phyloP scores from a whole-genome alignment of 2,113 vertebrate species.

The Crotalus helleri region DNA sequence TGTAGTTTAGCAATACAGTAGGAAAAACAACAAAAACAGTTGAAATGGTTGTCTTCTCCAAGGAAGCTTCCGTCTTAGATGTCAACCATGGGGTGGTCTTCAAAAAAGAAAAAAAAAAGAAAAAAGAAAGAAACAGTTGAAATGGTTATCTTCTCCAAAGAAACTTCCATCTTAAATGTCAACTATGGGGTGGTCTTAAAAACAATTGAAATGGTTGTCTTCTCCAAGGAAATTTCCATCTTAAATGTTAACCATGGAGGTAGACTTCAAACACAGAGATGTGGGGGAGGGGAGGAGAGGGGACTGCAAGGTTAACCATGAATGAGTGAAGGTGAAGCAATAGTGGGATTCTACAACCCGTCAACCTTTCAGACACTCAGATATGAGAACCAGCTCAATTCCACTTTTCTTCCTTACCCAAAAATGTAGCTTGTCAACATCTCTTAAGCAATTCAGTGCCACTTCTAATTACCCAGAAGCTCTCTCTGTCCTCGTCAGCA shows the following conservation, averaged over 20 bases:
- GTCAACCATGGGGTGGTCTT: background rate
- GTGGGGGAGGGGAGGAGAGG: too few relatives aligned
- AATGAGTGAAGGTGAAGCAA: background rate
- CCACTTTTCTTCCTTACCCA: fast-evolving
- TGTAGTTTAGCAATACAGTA: background rate
- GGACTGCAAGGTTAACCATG: background rate
- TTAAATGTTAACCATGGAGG: background rate
- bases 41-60: background rate
- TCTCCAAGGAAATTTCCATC: background rate
- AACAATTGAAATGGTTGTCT: too few relatives aligned
- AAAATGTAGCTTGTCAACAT: background rate
- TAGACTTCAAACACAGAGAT: background rate
- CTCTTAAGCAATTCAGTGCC: background rate
- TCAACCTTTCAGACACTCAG: too few relatives aligned
- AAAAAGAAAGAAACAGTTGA: too few relatives aligned
- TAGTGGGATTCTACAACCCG: too few relatives aligned
- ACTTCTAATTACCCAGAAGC: background rate
- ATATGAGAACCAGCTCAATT: background rate
- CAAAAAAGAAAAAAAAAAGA: background rate
- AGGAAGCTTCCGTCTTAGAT: background rate
- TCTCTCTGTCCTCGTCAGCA: background rate
- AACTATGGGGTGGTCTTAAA: background rate
- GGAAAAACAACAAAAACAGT: background rate
- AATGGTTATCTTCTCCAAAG: too few relatives aligned
- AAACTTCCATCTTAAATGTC: too few relatives aligned